Evolutionary conservation across 2,797 vertebrate species (phyloP).

Genomic region (Sebastes aleutianus): DNA sequence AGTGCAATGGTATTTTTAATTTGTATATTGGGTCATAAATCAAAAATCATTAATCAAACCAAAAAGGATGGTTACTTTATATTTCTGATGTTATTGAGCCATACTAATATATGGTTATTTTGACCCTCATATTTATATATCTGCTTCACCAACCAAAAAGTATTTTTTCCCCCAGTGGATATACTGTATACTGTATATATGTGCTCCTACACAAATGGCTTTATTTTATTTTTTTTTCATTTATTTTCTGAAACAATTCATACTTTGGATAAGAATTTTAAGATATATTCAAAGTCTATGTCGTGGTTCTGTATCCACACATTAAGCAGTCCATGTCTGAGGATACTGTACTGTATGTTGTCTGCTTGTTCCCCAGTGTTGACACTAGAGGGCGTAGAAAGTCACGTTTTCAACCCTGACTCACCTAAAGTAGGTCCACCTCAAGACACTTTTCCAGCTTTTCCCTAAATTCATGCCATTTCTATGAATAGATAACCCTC

Average conservation of each 20-base stretch:
- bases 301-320: not conserved
- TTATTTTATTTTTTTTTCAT: not conserved
- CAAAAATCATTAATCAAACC: too few relatives aligned
- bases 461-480: slow-evolving; percentile 1
- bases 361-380: slow-evolving; percentile 7
- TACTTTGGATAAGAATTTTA: not conserved
- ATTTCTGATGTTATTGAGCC: too few relatives aligned
- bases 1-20: too few relatives aligned
- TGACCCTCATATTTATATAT: too few relatives aligned
- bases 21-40: too few relatives aligned
- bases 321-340: not conserved
- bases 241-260: not conserved
- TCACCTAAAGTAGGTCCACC: not conserved
- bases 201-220: not conserved
- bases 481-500: slow-evolving; percentile 11
- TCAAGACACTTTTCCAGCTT: not conserved
- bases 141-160: too few relatives aligned
- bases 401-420: slow-evolving; percentile 17
- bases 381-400: slow-evolving; percentile 71
- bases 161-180: too few relatives aligned
- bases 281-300: not conserved
- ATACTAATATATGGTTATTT: too few relatives aligned
- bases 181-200: too few relatives aligned
- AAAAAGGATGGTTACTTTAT: too few relatives aligned
- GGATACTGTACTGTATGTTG: not conserved